Conservation (phyloP, 2,888 invertebrate species). For the Machimus rusticus region DNA sequence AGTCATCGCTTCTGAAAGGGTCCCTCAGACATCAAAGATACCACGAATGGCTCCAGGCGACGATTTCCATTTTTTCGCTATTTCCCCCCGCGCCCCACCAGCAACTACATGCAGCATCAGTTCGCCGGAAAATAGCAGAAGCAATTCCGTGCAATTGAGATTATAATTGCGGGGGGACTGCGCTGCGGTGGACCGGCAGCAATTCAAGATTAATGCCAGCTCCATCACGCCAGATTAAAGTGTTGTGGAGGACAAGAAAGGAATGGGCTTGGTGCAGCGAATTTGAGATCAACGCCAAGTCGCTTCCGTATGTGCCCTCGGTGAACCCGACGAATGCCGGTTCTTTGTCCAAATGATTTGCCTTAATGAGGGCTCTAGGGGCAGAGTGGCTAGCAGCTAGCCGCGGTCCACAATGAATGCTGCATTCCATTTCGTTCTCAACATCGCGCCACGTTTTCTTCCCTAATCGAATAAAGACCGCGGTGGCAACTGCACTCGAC, state of each 20-base stretch:
- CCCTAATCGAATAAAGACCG: background rate
- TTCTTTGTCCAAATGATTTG: conserved; percentile 28
- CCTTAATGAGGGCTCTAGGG: background rate
- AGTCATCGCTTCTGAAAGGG: background rate
- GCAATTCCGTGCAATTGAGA: background rate
- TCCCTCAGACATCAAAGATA: background rate
- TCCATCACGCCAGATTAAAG: background rate
- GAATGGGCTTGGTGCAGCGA: background rate
- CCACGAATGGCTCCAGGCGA: background rate
- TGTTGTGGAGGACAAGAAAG: conserved; percentile 24
- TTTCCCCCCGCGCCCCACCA: background rate
- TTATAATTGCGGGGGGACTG: background rate
- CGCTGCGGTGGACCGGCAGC: background rate
- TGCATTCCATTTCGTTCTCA: background rate
- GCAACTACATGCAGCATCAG: background rate
- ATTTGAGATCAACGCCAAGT: conserved; percentile 10
- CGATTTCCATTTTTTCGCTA: background rate
- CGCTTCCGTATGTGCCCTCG: conserved; percentile 19
- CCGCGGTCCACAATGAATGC: background rate
- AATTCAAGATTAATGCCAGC: background rate
- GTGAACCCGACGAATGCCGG: conserved; percentile 18
- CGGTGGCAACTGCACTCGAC: background rate
- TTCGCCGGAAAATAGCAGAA: background rate
- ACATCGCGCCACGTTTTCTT: background rate
- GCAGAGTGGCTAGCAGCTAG: too few relatives aligned